phyloP scores from a whole-genome alignment of 1,140 invertebrate species.

The Leptonema lineaticorne region DNA sequence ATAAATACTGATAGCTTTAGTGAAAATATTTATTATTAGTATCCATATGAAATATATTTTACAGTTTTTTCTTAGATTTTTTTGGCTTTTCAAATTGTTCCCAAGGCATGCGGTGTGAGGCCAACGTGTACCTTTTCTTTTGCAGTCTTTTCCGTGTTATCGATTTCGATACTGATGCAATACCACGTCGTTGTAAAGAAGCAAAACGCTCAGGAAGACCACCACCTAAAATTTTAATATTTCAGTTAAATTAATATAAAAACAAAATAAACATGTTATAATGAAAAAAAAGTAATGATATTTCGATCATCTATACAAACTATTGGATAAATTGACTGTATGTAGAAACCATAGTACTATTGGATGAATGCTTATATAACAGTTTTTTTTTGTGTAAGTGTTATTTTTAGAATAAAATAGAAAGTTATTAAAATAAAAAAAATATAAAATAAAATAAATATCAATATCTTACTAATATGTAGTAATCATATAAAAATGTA shows the following conservation, averaged over 20 bases:
- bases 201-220: conserved; percentile 28
- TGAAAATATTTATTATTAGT: not conserved
- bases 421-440: too few species aligned
- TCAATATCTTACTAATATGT: too few species aligned
- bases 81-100: conserved; percentile 32
- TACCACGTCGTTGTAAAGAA: conserved; percentile 34
- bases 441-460: too few species aligned
- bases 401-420: too few species aligned
- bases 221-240: conserved; percentile 34
- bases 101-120: conserved; percentile 36
- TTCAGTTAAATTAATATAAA: not conserved
- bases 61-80: conserved; percentile 27
- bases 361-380: too few species aligned
- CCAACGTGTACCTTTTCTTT: conserved; percentile 33
- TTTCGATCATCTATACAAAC: too few species aligned
- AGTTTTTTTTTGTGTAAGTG: too few species aligned
- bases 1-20: not conserved
- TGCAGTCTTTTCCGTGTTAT: conserved; percentile 19
- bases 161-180: conserved; percentile 29
- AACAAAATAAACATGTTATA: too few species aligned
- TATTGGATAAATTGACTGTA: too few species aligned
- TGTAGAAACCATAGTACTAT: too few species aligned
- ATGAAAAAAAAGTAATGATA: too few species aligned
- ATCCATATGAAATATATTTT: not conserved
- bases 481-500: too few species aligned